Evolutionary conservation across 92 coral and sea anemone genomes (phyloP).

Genomic region (Actinostola sp.): DNA sequence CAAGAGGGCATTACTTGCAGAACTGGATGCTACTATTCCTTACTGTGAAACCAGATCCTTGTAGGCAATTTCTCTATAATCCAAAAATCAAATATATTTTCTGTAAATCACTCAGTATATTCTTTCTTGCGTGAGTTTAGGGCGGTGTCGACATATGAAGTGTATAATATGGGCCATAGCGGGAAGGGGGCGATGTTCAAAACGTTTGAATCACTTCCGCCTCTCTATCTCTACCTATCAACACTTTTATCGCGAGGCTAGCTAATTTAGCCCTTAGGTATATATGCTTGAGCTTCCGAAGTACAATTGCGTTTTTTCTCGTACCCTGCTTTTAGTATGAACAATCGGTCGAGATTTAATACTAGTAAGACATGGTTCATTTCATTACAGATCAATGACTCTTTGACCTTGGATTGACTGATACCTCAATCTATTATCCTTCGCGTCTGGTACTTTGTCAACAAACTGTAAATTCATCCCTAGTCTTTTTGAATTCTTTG

Average conservation of each 20-base stretch:
- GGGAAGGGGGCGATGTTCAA: slow-evolving; percentile 8
- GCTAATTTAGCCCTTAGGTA: neutral
- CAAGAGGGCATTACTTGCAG: too few relatives aligned
- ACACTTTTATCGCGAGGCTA: neutral
- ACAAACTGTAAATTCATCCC: neutral
- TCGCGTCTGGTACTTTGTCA: neutral
- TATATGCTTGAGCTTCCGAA: neutral
- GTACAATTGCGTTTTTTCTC: neutral
- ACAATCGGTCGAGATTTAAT: neutral
- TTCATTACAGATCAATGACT: slow-evolving; percentile 1
- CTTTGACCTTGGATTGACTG: slow-evolving; percentile 9
- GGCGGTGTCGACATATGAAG: slow-evolving; percentile 13
- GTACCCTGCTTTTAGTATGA: neutral
- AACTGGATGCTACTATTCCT: too few relatives aligned
- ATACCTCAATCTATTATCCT: neutral
- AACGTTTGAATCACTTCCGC: slow-evolving; percentile 4
- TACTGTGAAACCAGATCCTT: neutral
- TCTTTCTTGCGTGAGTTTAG: slow-evolving; percentile 4
- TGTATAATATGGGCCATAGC: neutral
- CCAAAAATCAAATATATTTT: slow-evolving; percentile 13
- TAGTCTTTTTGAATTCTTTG: neutral
- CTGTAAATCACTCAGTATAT: neutral
- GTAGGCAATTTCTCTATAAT: neutral
- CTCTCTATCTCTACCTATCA: neutral
- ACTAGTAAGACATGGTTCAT: neutral